Conservation (phyloP, 2,888 invertebrate species). For the Lacanobia oleracea region DNA sequence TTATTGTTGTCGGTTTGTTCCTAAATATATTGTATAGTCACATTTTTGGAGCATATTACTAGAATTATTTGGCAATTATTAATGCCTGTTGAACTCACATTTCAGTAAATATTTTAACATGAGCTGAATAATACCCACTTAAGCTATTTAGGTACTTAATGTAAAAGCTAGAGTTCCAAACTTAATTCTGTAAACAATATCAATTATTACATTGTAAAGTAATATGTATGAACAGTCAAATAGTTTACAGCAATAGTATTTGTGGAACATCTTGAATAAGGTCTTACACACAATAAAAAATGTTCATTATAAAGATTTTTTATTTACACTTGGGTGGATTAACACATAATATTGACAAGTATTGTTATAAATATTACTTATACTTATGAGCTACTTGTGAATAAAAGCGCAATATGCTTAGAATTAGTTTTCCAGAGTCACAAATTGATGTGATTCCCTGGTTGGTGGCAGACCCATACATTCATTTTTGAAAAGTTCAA, state of each 20-base stretch:
- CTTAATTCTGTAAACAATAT: conserved; percentile 20
- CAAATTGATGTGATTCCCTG: conserved; percentile 73
- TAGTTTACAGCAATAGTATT: conserved; percentile 28
- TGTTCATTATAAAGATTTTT: conserved; percentile 39
- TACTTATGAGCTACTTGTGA: conserved; percentile 1
- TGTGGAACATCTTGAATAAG: conserved; percentile 14
- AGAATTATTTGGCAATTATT: conserved; percentile 25
- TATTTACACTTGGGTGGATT: conserved; percentile 35
- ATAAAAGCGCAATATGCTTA: not conserved
- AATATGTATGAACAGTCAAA: conserved; percentile 28
- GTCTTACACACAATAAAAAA: conserved; percentile 49
- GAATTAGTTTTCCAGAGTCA: conserved; percentile 76
- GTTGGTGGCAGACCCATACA: conserved; percentile 78
- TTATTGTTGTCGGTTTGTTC: conserved; percentile 33
- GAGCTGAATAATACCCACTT: conserved; percentile 13
- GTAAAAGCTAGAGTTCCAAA: conserved; percentile 13
- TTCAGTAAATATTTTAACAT: conserved; percentile 20
- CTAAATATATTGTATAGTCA: conserved; percentile 22
- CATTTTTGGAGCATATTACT: conserved; percentile 11
- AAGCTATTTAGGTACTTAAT: conserved; percentile 28
- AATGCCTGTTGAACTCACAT: conserved; percentile 17
- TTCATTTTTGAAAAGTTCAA: conserved; percentile 87
- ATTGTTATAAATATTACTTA: conserved; percentile 4
- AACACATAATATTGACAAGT: not conserved
- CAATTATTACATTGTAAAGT: conserved; percentile 7